phyloP scores from a whole-genome alignment of 2,888 invertebrate species.

The Arrhopalites spinosus region DNA sequence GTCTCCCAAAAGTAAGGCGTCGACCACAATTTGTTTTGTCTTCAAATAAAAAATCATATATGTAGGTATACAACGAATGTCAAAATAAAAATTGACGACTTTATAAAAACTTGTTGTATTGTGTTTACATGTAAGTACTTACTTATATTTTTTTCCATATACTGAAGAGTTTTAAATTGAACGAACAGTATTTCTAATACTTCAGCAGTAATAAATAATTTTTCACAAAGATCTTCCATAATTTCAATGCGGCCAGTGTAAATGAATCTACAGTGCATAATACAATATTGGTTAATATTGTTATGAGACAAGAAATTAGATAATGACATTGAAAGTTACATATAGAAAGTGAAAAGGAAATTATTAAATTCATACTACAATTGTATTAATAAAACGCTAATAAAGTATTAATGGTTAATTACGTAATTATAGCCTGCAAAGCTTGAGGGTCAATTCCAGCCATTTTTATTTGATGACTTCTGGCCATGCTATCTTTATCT shows the following conservation, averaged over 20 bases:
- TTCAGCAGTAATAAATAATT: slow-evolving; percentile 4
- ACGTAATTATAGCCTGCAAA: background rate
- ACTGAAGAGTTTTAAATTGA: slow-evolving; percentile 11
- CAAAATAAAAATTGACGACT: no score
- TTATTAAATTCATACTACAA: background rate
- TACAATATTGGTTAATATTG: background rate
- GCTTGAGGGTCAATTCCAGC: background rate
- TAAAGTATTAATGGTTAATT: no score
- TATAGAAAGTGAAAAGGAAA: background rate
- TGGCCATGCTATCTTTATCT: no score
- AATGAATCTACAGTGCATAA: background rate
- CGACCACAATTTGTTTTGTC: slow-evolving; percentile 9
- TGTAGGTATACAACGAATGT: no score
- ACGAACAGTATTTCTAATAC: background rate
- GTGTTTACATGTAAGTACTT: no score
- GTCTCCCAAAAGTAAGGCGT: slow-evolving; percentile 9
- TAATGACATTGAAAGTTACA: background rate
- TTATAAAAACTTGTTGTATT: no score
- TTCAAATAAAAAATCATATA: no score
- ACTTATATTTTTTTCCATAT: no score
- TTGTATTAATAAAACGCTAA: no score
- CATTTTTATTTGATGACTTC: no score
- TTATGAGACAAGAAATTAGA: background rate
- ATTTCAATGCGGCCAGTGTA: slow-evolving; percentile 11
- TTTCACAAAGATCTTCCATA: slow-evolving; percentile 8